Percentiles rank a stretch among this genome's conserved stretches.
These are phyloP conservation scores for Leucopternis melanops DNA, from an alignment of 2,113 vertebrate genomes.

Conservation along the genomic window DNA sequence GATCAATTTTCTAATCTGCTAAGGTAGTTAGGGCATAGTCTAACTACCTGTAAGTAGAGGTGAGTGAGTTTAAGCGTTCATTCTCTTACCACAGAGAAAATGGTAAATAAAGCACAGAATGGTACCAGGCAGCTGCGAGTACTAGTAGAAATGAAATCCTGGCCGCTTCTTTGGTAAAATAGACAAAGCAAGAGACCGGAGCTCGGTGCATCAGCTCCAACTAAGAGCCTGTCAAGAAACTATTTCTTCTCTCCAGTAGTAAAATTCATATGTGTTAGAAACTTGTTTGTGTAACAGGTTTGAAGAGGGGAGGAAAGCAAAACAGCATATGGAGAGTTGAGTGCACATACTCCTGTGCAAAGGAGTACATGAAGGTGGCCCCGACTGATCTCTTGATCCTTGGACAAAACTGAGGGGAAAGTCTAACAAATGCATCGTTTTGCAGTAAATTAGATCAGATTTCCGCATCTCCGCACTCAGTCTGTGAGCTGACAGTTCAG, in stretches of 20 bases:
- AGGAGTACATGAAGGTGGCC: constrained; percentile 15
- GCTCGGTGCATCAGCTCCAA: not conserved
- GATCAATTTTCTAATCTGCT: not conserved
- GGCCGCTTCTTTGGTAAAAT: not conserved
- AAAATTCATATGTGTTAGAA: not conserved
- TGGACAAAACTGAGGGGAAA: constrained; percentile 61
- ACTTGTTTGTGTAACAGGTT: not conserved
- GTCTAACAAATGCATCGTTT: constrained; percentile 78
- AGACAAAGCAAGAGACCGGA: not conserved
- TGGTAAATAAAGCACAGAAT: not conserved
- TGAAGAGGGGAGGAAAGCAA: not conserved
- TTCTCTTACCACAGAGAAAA: not conserved
- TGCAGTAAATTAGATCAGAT: constrained; percentile 84
- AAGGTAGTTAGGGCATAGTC: not conserved
- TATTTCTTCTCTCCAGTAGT: not conserved
- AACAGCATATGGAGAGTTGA: not conserved
- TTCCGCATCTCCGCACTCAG: constrained; percentile 77
- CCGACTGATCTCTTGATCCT: constrained; percentile 70
- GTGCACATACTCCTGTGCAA: not conserved
- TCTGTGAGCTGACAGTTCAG: constrained; percentile 83
- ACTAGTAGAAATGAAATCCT: not conserved
- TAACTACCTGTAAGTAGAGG: not conserved
- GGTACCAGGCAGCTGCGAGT: not conserved
- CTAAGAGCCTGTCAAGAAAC: not conserved
- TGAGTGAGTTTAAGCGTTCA: not conserved